These are phyloP conservation scores for Hyla sarda DNA, from an alignment of 2,113 vertebrate species.

Conservation along the genomic window DNA sequence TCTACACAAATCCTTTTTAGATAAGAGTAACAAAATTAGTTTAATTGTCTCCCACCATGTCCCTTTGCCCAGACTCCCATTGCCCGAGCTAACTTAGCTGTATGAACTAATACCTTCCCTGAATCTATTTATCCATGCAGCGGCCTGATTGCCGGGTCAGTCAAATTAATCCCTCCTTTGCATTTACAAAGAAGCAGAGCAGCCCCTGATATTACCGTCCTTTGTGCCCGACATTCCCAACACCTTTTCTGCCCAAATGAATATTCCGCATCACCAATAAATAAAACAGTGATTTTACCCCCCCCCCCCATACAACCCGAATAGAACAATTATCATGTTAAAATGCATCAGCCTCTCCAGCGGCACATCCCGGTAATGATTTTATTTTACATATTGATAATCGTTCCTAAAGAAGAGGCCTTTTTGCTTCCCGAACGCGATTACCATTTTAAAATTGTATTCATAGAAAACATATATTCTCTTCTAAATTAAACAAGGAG, in stretches of 20 bases:
- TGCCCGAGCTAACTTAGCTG: background rate
- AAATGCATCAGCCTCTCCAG: constrained; percentile 69
- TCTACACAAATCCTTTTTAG: background rate
- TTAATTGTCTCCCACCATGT: background rate
- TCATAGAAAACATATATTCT: constrained; percentile 75
- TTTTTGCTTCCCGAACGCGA: constrained; percentile 74
- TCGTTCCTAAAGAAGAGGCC: constrained; percentile 75
- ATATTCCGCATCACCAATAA: constrained; percentile 18
- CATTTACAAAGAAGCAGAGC: background rate
- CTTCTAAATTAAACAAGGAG: constrained; percentile 89
- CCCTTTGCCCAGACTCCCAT: background rate
- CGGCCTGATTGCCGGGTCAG: background rate
- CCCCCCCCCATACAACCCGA: background rate
- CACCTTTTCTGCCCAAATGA: constrained; percentile 7
- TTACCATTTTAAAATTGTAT: constrained; percentile 79
- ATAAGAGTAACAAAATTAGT: background rate
- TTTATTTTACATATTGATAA: constrained; percentile 79
- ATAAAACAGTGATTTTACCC: constrained; percentile 22
- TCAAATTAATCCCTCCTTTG: constrained; percentile 30
- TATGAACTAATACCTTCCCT: background rate
- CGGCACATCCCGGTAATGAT: constrained; percentile 72
- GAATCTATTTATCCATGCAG: background rate
- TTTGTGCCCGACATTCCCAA: constrained; percentile 22
- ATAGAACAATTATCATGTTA: constrained; percentile 69
- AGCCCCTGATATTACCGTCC: background rate